These are phyloP conservation scores for Miniopterus natalensis DNA, from an alignment of 2,113 vertebrate genomes.

Conservation along the genomic window DNA sequence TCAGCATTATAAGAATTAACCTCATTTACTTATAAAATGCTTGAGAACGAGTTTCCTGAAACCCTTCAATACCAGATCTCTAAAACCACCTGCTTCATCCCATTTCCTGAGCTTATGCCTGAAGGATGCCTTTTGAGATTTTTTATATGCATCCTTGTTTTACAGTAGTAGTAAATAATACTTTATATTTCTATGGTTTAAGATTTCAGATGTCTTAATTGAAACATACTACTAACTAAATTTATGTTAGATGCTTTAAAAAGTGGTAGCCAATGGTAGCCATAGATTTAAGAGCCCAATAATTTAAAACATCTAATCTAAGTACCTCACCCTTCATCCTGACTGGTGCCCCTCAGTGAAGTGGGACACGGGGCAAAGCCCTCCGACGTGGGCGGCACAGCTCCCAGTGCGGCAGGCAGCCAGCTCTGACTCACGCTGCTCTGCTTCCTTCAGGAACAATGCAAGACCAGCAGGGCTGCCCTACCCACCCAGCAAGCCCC, in stretches of 20 bases:
- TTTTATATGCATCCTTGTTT: neutral
- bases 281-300: neutral
- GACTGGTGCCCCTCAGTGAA: too few relatives aligned
- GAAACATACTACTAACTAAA: neutral
- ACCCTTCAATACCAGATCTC: neutral
- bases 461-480: neutral
- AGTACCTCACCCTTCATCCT: neutral
- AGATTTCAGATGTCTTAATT: slow-evolving; percentile 15
- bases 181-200: neutral
- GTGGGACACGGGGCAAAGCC: neutral
- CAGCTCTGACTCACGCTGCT: slow-evolving; percentile 15
- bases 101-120: slow-evolving; percentile 16
- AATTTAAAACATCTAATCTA: neutral
- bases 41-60: slow-evolving; percentile 34
- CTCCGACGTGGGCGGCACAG: neutral
- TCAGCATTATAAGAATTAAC: slow-evolving; percentile 6
- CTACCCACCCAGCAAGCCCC: neutral
- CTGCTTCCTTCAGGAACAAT: slow-evolving; percentile 60
- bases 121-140: neutral
- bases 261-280: neutral
- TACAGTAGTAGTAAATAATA: neutral
- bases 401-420: neutral
- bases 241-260: neutral
- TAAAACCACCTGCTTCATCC: neutral
- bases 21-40: neutral